Percentiles rank a stretch among this genome's conserved stretches.
phyloP scores from a whole-genome alignment of 2,797 vertebrate species.

The Clamator glandarius region DNA sequence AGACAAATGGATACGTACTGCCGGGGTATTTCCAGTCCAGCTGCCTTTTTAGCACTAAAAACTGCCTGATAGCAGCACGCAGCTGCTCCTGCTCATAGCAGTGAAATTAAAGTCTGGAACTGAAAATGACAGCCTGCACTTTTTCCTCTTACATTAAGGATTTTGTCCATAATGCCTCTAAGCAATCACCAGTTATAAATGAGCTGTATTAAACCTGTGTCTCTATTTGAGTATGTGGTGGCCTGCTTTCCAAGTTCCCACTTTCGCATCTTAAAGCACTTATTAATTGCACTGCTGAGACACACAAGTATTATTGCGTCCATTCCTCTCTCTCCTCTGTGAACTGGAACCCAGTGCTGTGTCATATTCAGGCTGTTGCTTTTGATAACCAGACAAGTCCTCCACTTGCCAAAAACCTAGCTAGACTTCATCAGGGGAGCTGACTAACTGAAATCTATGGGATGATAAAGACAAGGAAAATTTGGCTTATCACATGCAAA shows the following conservation, averaged over 20 bases:
- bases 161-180: conserved; percentile 43
- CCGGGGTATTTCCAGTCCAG: conserved; percentile 74
- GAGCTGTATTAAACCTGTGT: conserved; percentile 50
- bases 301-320: not conserved
- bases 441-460: not conserved
- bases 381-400: not conserved
- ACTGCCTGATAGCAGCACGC: conserved; percentile 60
- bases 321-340: not conserved
- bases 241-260: conserved; percentile 42
- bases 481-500: not conserved
- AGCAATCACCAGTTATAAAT: conserved; percentile 60
- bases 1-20: conserved; percentile 74
- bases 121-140: conserved; percentile 60
- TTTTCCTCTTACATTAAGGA: conserved; percentile 64
- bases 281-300: conserved; percentile 33
- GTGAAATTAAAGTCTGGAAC: conserved; percentile 67
- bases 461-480: not conserved
- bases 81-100: conserved; percentile 72
- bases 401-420: not conserved
- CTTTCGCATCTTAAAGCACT: conserved; percentile 52
- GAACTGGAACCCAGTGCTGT: not conserved
- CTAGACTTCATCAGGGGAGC: not conserved
- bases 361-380: not conserved
- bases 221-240: conserved; percentile 20
- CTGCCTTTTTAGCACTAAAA: conserved; percentile 76